Base-by-base conservation (phyloP, 2,113 vertebrate genomes). In the Tyrannus savana region DNA sequence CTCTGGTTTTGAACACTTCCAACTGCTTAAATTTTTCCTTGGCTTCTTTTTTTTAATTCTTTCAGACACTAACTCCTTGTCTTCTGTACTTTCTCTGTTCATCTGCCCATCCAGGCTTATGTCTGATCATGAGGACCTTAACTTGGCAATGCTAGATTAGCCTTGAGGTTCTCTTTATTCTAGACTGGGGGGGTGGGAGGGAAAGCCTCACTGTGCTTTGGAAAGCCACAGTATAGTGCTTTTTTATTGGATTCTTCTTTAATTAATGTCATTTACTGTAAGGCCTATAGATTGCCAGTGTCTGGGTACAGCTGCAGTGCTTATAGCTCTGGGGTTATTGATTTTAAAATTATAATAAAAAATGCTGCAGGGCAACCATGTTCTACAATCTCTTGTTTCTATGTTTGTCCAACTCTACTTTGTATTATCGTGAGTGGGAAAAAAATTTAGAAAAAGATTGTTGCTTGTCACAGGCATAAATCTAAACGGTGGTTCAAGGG, bases 331-430 rank as follows among this genome's bases (percentile, higher is more conserved):
- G 63, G 42, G 13, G 6, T 84, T 59, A 95, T 2, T 74, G 76
- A 84, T 92, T 92, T 72, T 28, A 95, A 91, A 96, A 90, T 72
- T 92, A 63, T 50, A 90, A 82, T 35, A 58, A 64, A 87, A 82
- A 82, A 0, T 12, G 7, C 58, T 63, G 14, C 39, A 71, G 60
- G 80, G 42, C 50, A 75, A 7, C 75, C 63, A 7, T 84, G 52
- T 86, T 86, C 67, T 59, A 25, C 60, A 67, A 7, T 47, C 16
- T 33, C 24, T 68, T 88, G 28, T 90, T 95, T 81, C 64, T 87
- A 1, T 46, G 55, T 59, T 92, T 85, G 28, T 82, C 53, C 71
- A 74, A 18, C 49, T 87, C 67, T 72, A 66, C 79, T 93, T 94
- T 47, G 7, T 79, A 81, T 82, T 49, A 53, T 2, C 44, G 6